Evolutionary conservation across 2,797 vertebrate genomes (phyloP).

Genomic region (Lagodon rhomboides): DNA sequence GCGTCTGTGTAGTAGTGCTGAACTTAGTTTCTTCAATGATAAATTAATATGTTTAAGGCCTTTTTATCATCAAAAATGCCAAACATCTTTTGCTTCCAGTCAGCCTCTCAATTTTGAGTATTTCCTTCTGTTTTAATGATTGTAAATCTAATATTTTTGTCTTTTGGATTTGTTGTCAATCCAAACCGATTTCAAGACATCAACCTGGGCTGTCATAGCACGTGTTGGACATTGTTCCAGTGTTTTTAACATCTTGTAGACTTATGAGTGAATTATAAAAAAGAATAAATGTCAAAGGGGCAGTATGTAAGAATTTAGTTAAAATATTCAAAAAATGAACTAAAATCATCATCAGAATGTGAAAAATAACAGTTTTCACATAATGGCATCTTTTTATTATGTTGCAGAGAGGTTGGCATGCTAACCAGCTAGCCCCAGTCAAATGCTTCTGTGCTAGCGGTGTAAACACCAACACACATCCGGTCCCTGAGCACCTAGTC

Average conservation of each 20-base stretch:
- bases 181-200: background rate
- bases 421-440: too few relatives aligned
- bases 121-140: constrained; percentile 9
- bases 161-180: constrained; percentile 17
- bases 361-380: too few relatives aligned
- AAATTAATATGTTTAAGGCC: constrained; percentile 4
- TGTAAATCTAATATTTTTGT: constrained; percentile 7
- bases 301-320: too few relatives aligned
- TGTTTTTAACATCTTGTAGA: constrained; percentile 1
- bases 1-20: constrained; percentile 17
- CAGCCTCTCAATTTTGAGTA: constrained; percentile 5
- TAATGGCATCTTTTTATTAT: too few relatives aligned
- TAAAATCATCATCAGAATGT: too few relatives aligned
- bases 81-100: constrained; percentile 28
- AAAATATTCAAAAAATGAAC: too few relatives aligned
- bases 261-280: background rate
- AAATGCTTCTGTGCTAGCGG: too few relatives aligned
- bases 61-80: background rate
- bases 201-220: background rate
- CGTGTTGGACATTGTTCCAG: background rate
- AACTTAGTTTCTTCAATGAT: constrained; percentile 12
- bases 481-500: too few relatives aligned
- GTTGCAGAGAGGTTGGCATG: too few relatives aligned
- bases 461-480: too few relatives aligned
- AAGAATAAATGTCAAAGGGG: too few relatives aligned